Conservation (phyloP, 2,113 vertebrate species). For the Zonotrichia leucophrys region DNA sequence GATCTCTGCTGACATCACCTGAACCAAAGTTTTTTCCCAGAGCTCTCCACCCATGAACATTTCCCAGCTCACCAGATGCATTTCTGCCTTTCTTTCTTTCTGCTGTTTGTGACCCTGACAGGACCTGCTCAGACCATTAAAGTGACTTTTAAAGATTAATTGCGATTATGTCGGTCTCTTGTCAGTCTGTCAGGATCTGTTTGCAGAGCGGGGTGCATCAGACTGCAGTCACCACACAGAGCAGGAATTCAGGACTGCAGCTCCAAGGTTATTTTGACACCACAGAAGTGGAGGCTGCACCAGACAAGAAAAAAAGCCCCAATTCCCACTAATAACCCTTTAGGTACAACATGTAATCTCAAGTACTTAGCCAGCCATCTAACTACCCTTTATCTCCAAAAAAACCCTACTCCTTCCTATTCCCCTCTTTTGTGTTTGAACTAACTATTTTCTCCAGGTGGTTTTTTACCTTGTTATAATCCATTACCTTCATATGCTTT, state of each 20-base stretch:
- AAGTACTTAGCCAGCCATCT: neutral
- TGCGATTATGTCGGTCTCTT: neutral
- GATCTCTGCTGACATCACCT: neutral
- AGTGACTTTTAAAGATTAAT: neutral
- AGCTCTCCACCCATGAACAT: neutral
- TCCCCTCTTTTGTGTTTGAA: neutral
- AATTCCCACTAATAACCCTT: neutral
- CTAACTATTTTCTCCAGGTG: slow-evolving; percentile 10
- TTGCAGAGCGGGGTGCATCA: neutral
- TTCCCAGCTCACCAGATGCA: neutral
- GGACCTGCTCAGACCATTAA: neutral
- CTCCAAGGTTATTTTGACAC: neutral
- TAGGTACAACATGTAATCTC: neutral
- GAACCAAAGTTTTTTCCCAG: neutral
- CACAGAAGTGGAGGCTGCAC: neutral
- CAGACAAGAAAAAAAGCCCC: neutral
- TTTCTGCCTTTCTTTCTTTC: neutral
- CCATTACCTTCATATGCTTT: slow-evolving; percentile 15
- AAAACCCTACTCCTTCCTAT: neutral
- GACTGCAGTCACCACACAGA: neutral
- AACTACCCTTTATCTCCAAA: neutral
- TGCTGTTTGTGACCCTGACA: neutral
- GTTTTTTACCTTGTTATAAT: neutral
- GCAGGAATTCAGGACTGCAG: neutral
- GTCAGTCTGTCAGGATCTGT: neutral